Evolutionary conservation across 2,888 invertebrate species (phyloP), one percentile per base, ranked within the genome.

Genomic region (Orgyia antiqua): DNA sequence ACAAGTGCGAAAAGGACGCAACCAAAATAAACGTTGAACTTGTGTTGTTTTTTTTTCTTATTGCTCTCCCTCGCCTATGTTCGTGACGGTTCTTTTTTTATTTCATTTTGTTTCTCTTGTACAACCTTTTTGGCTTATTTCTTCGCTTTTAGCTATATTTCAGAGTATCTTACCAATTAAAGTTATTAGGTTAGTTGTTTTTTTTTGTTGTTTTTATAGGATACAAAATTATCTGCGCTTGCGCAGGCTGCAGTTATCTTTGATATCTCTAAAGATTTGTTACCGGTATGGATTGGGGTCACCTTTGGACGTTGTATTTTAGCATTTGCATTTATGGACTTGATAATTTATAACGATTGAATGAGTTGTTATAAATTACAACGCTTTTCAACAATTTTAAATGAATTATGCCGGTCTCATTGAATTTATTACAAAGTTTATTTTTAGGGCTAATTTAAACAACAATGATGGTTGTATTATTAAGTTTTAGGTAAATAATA

Each of bases 21-120:
- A 86, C 82, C 73, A 86, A 86, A 86, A 86, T 86, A 86, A 86
- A 86, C 82, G 84, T 77, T 84, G 83, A 83, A 84, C 86, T 84
- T 83, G 76, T 79, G 78, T 75, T 68, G 62, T 65, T 60, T 64
- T 79, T 82, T 80, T 73, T 74, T 73, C 73, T 69, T 74, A 74
- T 72, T 62, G 73, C 78, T 80, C 86, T 80, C 86, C 84, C 83
- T 83, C 75, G 84, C 83, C 84, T 84, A 84, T 84, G 86, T 79
- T 86, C 86, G 86, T 86, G 86, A 83, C 76, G 79, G 74, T 67
- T 76, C 71, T 83, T 83, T 79, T 71, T 69, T 52, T 51, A 51
- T 48, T 78, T 71, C 64, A 61, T 79, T 83, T 77, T 75, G 79
- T 80, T 77, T 68, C 62, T 67, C 62, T 62, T 59, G 70, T 62